Conservation (phyloP, 2,888 invertebrate genomes). For the Caenorhabditis virilis region DNA sequence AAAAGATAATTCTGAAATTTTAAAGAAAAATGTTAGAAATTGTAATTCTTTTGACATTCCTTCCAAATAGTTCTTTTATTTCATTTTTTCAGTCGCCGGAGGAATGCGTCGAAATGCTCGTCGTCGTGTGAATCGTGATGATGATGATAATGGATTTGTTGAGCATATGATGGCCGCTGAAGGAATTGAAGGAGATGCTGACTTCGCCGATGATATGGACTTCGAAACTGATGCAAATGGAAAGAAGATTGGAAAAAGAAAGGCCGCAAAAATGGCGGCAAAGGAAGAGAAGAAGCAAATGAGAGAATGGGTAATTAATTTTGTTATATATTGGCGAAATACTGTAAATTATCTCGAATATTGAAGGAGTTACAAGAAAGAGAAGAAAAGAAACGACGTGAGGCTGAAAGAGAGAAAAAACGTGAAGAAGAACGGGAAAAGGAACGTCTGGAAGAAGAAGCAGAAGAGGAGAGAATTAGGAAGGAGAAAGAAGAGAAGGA, state of each 20-base stretch:
- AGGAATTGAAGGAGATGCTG: conserved; percentile 14
- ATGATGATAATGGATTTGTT: conserved; percentile 43
- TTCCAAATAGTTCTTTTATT: too few species aligned
- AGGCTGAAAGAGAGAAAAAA: conserved; percentile 57
- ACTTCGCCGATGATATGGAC: conserved; percentile 13
- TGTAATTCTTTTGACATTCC: too few species aligned
- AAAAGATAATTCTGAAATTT: too few species aligned
- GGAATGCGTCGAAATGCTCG: conserved; percentile 47
- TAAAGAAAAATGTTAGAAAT: too few species aligned
- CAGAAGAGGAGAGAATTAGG: conserved; percentile 48
- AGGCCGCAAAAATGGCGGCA: conserved; percentile 65
- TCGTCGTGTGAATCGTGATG: conserved; percentile 47
- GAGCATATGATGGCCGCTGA: conserved; percentile 43
- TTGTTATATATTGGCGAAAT: too few species aligned
- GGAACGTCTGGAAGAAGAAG: conserved; percentile 51
- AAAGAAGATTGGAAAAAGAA: conserved; percentile 66
- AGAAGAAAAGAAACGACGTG: conserved; percentile 62
- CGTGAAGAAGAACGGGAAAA: conserved; percentile 54
- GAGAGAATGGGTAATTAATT: conserved; percentile 62
- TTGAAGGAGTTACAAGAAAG: conserved; percentile 61
- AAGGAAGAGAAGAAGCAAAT: conserved; percentile 64
- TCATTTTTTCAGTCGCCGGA: conserved; percentile 46
- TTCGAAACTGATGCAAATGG: conserved; percentile 33
- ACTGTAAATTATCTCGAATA: too few species aligned
- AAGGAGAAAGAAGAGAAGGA: conserved; percentile 64